Conservation (phyloP, 1,140 invertebrate species). For the Anoplolepis gracilipes region DNA sequence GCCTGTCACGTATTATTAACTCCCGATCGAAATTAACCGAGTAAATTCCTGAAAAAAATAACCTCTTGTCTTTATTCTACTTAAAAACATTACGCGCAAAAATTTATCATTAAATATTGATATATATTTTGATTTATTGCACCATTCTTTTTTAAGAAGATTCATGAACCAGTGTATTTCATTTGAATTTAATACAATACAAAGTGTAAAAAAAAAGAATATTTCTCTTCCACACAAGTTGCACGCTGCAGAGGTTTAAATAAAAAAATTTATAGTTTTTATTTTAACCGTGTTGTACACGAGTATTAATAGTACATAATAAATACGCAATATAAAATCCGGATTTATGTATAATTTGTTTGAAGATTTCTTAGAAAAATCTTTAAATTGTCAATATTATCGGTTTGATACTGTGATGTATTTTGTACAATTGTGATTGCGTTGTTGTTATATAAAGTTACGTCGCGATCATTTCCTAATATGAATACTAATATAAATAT, state of each 20-base stretch:
- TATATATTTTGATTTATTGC: neutral
- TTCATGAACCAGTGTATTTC: neutral
- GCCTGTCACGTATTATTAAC: slow-evolving; percentile 38
- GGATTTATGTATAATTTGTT: neutral
- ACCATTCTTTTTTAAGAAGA: neutral
- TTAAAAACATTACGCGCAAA: neutral
- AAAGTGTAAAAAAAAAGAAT: neutral
- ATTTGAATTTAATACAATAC: neutral
- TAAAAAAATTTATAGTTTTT: neutral
- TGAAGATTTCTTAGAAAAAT: neutral
- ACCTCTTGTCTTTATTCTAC: neutral
- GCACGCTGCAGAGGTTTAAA: too few relatives aligned
- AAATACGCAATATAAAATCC: neutral
- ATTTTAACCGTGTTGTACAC: neutral
- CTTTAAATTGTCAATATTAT: neutral
- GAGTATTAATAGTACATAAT: neutral
- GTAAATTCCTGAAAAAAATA: neutral
- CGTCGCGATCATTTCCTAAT: slow-evolving; percentile 31
- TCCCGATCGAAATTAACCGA: neutral
- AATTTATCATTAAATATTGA: neutral
- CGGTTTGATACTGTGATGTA: neutral
- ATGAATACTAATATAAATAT: too few relatives aligned
- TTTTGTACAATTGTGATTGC: neutral
- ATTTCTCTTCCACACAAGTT: neutral
- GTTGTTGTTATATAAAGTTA: slow-evolving; percentile 13